These are phyloP conservation scores for Astreopora myriophthalma DNA, from an alignment of 64 coral and sea anemone species.

Conservation along the genomic window DNA sequence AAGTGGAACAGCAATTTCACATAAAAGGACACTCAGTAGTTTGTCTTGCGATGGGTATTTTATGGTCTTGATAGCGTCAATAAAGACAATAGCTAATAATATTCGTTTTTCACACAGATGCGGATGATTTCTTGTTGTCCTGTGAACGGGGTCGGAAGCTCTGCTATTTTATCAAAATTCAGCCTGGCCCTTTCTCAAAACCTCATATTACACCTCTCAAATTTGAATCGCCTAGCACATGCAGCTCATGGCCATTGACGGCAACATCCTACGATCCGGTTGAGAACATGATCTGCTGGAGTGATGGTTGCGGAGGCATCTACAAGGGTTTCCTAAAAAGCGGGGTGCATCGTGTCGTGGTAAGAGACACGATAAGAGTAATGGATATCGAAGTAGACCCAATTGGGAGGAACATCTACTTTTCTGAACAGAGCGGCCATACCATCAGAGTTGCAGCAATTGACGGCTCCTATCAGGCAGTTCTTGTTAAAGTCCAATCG, in stretches of 20 bases:
- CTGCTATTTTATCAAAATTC: neutral
- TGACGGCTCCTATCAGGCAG: neutral
- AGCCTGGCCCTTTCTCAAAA: too few species aligned
- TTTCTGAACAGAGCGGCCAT: neutral
- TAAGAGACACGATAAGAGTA: neutral
- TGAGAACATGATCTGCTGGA: conserved; percentile 39
- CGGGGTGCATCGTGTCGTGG: neutral
- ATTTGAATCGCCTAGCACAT: neutral
- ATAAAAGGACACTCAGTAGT: too few species aligned
- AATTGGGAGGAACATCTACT: conserved; percentile 48
- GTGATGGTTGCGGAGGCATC: neutral
- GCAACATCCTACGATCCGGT: neutral
- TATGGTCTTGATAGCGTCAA: too few species aligned
- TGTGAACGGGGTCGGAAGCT: neutral
- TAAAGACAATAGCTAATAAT: too few species aligned
- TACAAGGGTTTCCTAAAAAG: conserved; percentile 4
- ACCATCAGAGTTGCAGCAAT: conserved; percentile 31
- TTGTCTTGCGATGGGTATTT: too few species aligned
- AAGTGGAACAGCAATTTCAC: too few species aligned
- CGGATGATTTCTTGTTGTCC: neutral
- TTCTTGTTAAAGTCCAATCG: neutral
- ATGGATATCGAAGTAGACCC: conserved; percentile 1
- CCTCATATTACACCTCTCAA: neutral
- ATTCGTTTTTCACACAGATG: too few species aligned
- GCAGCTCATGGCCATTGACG: neutral